phyloP scores from a whole-genome alignment of 2,888 invertebrate species.

The Nipponacmea schrenckii region DNA sequence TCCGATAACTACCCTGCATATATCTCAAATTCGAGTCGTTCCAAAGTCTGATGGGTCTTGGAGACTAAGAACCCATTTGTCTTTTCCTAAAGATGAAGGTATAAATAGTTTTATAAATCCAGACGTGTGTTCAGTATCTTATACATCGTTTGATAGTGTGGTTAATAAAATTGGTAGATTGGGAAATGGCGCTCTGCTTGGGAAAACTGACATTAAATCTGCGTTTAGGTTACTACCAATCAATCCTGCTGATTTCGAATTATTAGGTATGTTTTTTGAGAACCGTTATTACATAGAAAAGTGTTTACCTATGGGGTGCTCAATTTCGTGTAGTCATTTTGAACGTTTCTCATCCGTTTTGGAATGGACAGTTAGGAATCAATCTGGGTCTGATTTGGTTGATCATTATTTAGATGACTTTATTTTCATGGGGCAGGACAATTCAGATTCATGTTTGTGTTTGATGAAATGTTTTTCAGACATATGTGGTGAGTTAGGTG shows the following conservation, averaged over 20 bases:
- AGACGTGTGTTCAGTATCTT: neutral
- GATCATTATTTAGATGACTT: conserved; percentile 1
- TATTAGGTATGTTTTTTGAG: neutral
- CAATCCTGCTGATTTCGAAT: neutral
- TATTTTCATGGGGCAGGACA: neutral
- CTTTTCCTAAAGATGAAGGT: neutral
- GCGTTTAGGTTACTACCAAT: neutral
- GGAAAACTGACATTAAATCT: neutral
- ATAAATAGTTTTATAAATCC: neutral
- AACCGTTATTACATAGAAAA: neutral
- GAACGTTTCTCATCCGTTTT: neutral
- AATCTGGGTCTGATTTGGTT: neutral
- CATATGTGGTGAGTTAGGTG: neutral
- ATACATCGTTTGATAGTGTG: neutral
- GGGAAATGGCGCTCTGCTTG: neutral
- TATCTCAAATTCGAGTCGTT: neutral
- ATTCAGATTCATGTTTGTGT: neutral
- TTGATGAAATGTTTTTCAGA: neutral
- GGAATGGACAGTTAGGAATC: neutral
- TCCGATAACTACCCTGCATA: neutral
- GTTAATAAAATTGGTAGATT: neutral
- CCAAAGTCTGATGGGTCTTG: neutral
- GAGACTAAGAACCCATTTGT: neutral
- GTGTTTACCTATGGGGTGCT: neutral
- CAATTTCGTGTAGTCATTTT: neutral